Evolutionary conservation across 2,113 vertebrate species (phyloP).

Genomic region (Canis aureus): DNA sequence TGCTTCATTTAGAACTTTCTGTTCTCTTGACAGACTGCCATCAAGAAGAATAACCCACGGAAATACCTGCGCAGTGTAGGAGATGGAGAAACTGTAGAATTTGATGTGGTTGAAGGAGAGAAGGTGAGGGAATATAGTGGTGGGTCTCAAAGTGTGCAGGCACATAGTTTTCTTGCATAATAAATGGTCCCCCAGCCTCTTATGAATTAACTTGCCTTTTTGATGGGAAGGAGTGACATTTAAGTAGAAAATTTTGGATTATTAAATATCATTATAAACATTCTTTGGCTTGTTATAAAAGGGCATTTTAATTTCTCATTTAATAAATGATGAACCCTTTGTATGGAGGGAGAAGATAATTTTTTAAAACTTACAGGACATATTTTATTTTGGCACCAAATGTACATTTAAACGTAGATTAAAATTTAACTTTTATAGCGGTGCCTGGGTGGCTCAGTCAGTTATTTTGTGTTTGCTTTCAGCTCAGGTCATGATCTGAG

Average conservation of each 20-base stretch:
- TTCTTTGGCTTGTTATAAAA: neutral
- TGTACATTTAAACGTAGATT: neutral
- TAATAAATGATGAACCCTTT: neutral
- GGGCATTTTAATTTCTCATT: neutral
- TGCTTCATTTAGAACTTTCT: neutral
- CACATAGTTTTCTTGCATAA: neutral
- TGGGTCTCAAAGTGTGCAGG: neutral
- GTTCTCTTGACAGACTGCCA: constrained; percentile 91
- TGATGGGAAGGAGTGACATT: neutral
- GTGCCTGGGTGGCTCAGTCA: no score
- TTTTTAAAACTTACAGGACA: neutral
- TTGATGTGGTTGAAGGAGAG: constrained; percentile 96
- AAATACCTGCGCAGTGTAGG: constrained; percentile 98
- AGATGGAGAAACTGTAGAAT: constrained; percentile 97
- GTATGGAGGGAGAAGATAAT: neutral
- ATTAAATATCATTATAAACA: neutral
- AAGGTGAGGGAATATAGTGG: constrained; percentile 88
- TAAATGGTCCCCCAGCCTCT: neutral
- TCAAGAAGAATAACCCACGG: constrained; percentile 98
- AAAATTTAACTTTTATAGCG: neutral
- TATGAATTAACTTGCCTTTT: neutral
- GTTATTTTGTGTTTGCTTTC: no score
- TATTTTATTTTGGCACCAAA: constrained; percentile 3
- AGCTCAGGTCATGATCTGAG: no score
- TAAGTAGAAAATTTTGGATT: neutral